These are phyloP conservation scores for Diadromus collaris DNA, from an alignment of 2,888 invertebrate species.

Conservation along the genomic window DNA sequence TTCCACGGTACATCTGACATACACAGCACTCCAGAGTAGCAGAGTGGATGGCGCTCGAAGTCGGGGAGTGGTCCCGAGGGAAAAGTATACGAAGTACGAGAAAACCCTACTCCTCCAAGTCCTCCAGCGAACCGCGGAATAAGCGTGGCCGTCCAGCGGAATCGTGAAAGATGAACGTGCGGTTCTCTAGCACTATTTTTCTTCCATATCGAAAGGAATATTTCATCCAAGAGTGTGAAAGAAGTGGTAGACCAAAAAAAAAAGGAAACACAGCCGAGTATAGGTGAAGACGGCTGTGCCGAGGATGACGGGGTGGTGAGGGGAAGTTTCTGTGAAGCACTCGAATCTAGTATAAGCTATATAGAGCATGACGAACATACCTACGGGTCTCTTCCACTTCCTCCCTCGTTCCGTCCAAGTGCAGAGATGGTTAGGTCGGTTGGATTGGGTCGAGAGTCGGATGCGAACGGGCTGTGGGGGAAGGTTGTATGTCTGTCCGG, in stretches of 20 bases:
- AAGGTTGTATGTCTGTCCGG: slow-evolving; percentile 9
- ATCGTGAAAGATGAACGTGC: slow-evolving; percentile 9
- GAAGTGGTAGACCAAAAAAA: slow-evolving; percentile 8
- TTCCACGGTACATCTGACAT: neutral
- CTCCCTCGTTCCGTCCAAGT: slow-evolving; percentile 44
- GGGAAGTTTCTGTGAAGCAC: slow-evolving; percentile 1
- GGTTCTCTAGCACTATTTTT: slow-evolving; percentile 40
- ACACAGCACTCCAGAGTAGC: slow-evolving; percentile 6
- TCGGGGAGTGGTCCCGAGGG: slow-evolving; percentile 22
- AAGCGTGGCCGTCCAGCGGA: slow-evolving; percentile 23
- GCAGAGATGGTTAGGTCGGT: slow-evolving; percentile 53
- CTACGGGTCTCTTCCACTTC: slow-evolving; percentile 44
- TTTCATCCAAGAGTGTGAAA: slow-evolving; percentile 40
- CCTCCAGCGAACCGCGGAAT: slow-evolving; percentile 21
- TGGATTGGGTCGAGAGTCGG: slow-evolving; percentile 58
- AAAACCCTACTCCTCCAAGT: slow-evolving; percentile 20
- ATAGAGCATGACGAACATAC: slow-evolving; percentile 19
- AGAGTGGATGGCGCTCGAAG: slow-evolving; percentile 11
- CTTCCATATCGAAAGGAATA: slow-evolving; percentile 41
- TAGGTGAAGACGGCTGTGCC: slow-evolving; percentile 14
- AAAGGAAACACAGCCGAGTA: slow-evolving; percentile 22
- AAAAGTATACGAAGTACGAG: slow-evolving; percentile 4
- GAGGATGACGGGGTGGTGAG: slow-evolving; percentile 7
- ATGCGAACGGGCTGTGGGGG: slow-evolving; percentile 42
- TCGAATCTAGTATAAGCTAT: slow-evolving; percentile 29